A percentile compares a stretch with the other conserved stretches of the same genome.
These are phyloP conservation scores for Caenorhabditis remanei DNA, from an alignment of 1,140 invertebrate genomes.

Conservation along the genomic window DNA sequence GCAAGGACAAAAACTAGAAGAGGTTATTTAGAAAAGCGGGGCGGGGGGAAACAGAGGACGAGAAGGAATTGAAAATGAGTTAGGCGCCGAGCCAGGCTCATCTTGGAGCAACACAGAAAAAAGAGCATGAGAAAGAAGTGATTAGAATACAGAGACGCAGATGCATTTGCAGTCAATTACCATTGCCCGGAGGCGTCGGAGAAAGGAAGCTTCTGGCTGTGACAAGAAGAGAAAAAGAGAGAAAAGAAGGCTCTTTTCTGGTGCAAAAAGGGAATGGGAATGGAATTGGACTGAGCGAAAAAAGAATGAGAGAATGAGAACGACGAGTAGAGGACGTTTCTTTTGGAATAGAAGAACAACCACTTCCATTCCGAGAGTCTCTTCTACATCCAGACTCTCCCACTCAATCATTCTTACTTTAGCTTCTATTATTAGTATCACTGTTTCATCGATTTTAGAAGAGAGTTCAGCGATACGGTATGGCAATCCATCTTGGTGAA, in stretches of 20 bases:
- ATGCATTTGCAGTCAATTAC: constrained; percentile 43
- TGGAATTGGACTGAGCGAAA: constrained; percentile 32
- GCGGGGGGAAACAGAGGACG: not conserved
- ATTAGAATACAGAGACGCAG: constrained; percentile 50
- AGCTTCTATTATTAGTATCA: not conserved
- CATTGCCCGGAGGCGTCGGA: constrained; percentile 48
- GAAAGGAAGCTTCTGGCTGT: constrained; percentile 29
- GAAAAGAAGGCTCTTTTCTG: constrained; percentile 24
- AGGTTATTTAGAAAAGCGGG: constrained; percentile 41
- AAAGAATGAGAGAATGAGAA: constrained; percentile 4
- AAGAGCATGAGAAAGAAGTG: constrained; percentile 6
- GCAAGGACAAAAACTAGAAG: constrained; percentile 40
- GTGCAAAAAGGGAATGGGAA: constrained; percentile 50
- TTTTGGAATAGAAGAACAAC: constrained; percentile 11
- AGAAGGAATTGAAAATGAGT: constrained; percentile 51
- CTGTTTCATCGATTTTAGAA: too few species aligned
- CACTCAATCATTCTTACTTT: not conserved
- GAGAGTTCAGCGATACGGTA: too few species aligned
- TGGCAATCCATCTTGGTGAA: too few species aligned
- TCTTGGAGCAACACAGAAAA: constrained; percentile 32
- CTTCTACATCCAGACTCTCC: not conserved
- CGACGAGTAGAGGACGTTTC: constrained; percentile 7
- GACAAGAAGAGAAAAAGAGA: constrained; percentile 2
- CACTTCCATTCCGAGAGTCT: not conserved
- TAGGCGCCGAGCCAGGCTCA: constrained; percentile 55